Percentiles rank a stretch among this genome's conserved stretches.
These are phyloP conservation scores for Anastatus disparis DNA, from an alignment of 1,140 invertebrate genomes.

Conservation along the genomic window DNA sequence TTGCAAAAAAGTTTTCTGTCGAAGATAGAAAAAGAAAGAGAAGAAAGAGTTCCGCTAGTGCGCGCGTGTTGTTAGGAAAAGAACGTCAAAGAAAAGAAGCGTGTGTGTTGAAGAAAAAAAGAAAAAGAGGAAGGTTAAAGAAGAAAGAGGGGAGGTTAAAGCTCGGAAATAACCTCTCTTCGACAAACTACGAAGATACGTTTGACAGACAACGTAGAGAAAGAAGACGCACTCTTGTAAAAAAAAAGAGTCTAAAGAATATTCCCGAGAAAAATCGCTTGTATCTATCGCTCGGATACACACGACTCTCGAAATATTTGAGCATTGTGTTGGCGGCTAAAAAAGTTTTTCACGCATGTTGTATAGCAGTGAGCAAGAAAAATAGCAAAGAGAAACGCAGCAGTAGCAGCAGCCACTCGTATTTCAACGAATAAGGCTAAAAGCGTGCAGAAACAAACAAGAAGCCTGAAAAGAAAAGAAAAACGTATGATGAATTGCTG, in stretches of 20 bases:
- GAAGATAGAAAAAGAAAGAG: too few species aligned
- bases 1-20: too few species aligned
- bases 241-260: background rate
- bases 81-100: background rate
- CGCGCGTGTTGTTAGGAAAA: too few species aligned
- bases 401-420: background rate
- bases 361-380: background rate
- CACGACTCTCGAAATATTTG: too few species aligned
- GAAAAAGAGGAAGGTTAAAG: background rate
- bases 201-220: background rate
- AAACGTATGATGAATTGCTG: background rate
- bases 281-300: too few species aligned
- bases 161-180: constrained; percentile 28
- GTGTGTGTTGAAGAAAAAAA: background rate
- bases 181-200: background rate
- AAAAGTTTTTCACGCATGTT: too few species aligned
- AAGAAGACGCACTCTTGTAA: background rate
- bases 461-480: too few species aligned
- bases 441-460: constrained; percentile 36
- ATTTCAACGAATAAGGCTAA: constrained; percentile 45
- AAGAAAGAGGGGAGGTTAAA: background rate
- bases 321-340: too few species aligned
- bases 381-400: background rate
- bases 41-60: too few species aligned
- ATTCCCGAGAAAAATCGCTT: too few species aligned